These are phyloP conservation scores for Acleris laterana DNA, from an alignment of 2,888 invertebrate species.

Conservation along the genomic window DNA sequence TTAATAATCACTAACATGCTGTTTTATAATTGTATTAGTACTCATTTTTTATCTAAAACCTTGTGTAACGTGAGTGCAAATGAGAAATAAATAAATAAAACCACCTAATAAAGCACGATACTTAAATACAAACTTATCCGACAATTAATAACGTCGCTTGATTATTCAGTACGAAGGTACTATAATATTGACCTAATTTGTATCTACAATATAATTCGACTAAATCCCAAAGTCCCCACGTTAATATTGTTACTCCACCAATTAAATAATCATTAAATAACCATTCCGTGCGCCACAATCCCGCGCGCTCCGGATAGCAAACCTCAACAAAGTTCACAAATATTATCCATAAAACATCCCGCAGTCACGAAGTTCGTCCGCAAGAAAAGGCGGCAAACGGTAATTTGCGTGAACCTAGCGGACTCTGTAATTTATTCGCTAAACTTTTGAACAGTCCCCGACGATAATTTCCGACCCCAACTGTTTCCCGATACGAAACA, in stretches of 20 bases:
- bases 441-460: slow-evolving; percentile 41
- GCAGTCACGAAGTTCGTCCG: slow-evolving; percentile 8
- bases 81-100: too few relatives aligned
- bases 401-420: slow-evolving; percentile 38
- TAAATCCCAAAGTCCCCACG: too few relatives aligned
- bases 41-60: too few relatives aligned
- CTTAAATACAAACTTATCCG: too few relatives aligned
- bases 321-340: slow-evolving; percentile 19
- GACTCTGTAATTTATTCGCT: slow-evolving; percentile 46
- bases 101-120: too few relatives aligned
- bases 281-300: slow-evolving; percentile 1
- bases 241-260: neutral
- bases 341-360: slow-evolving; percentile 26
- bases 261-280: slow-evolving; percentile 9
- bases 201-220: too few relatives aligned
- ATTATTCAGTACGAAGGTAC: too few relatives aligned
- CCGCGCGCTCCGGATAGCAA: slow-evolving; percentile 1
- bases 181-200: too few relatives aligned
- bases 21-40: too few relatives aligned
- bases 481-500: slow-evolving; percentile 33
- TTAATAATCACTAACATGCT: too few relatives aligned
- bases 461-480: slow-evolving; percentile 45
- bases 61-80: too few relatives aligned
- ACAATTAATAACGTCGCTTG: too few relatives aligned
- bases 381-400: slow-evolving; percentile 18